Base-by-base conservation (phyloP, 2,113 vertebrate species). In the Pan troglodytes region DNA sequence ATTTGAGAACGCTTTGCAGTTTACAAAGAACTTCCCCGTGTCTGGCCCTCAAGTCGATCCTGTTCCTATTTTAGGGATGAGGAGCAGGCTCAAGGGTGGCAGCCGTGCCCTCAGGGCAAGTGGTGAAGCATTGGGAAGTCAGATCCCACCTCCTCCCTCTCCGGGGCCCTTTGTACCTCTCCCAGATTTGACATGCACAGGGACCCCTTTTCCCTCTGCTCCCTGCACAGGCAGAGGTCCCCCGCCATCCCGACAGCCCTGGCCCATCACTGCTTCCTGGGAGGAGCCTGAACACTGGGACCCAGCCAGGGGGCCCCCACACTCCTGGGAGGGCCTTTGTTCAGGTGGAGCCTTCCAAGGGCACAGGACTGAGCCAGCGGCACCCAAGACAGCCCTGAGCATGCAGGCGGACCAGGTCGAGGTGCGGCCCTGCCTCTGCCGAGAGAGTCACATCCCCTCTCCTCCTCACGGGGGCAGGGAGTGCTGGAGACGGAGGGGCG, bases 81-180 rank as follows among this genome's bases (percentile, higher is more conserved):
- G 30, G 43, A 20, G 7, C 30, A 6, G 59, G 27, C 38, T 52
- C 30, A 1, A 45, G 14, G 40, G 27, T 5, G 4, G 8, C 13
- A 1, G 1, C 38, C 3, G 9, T 10, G 45, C 40, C 76, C 75
- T 67, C 3, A 82, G 67, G 35, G 6, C 50, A 18, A 11, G 6
- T 64, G 27, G 61, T 23, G 55, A 38, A 5, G 5, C 5, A 0
- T 25, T 25, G 40, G 80, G 72, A 23, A 59, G 48, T 40, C 35
- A 1, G 10, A 59, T 45, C 48, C 72, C 6, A 1, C 61, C 30
- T 30, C 59, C 32, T 57, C 38, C 18, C 27, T 32, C 30, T 43
- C 61, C 5, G 1, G 4, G 1, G 35, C 32, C 38, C 22, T 3
- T 22, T 9, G 14, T 5, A 2, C 32, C 23, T 32, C 12, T 25